A percentile compares a stretch with the other conserved stretches of the same genome.
Conservation (phyloP, 2,113 vertebrate species). For the Bolborhynchus lineola region DNA sequence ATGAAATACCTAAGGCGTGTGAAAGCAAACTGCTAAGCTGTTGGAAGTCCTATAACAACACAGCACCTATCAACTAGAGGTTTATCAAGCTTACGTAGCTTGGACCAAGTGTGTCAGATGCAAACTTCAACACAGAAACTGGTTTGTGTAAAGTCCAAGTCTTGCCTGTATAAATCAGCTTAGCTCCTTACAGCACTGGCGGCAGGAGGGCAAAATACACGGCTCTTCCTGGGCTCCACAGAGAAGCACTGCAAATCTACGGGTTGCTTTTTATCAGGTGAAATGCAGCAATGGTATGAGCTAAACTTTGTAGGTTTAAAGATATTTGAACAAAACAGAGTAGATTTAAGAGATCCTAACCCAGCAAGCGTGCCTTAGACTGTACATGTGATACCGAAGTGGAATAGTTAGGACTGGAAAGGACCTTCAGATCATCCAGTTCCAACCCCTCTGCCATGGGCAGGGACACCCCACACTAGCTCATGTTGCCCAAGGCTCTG, state of each 20-base stretch:
- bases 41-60: background rate
- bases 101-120: rapidly evolving
- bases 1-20: background rate
- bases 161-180: background rate
- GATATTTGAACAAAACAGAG: background rate
- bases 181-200: background rate
- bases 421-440: background rate
- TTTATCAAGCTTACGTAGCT: background rate
- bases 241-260: background rate
- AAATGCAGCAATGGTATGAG: background rate
- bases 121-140: background rate
- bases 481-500: background rate
- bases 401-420: background rate
- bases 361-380: background rate
- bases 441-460: background rate
- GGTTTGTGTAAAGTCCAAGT: background rate
- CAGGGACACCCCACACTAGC: background rate
- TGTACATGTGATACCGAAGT: background rate
- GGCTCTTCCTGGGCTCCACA: background rate
- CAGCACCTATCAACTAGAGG: background rate
- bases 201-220: background rate
- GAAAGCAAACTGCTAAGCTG: background rate
- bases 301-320: background rate
- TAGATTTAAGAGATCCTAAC: background rate
- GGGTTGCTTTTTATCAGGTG: background rate